Conservation (phyloP, 1,140 invertebrate species). For the Drosophila biarmipes region DNA sequence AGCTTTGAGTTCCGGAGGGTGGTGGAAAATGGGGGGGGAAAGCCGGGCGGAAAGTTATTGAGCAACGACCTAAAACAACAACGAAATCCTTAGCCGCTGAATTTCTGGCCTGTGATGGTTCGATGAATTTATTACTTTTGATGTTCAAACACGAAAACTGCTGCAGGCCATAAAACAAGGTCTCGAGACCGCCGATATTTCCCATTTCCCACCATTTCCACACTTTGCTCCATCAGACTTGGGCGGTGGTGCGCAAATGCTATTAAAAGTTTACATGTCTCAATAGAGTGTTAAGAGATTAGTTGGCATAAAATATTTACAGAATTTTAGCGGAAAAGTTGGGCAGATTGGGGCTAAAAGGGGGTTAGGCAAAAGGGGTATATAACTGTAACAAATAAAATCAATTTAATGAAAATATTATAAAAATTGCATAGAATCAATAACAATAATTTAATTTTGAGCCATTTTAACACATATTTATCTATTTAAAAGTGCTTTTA, state of each 20-base stretch:
- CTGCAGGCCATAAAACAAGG: constrained; percentile 80
- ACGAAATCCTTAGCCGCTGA: constrained; percentile 40
- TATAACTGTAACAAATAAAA: no score
- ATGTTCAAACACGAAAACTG: constrained; percentile 82
- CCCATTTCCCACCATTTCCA: background rate
- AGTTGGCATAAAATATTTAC: constrained; percentile 73
- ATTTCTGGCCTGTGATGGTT: constrained; percentile 58
- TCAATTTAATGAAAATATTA: no score
- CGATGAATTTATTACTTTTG: constrained; percentile 83
- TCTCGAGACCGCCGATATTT: constrained; percentile 28
- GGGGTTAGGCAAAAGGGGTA: background rate
- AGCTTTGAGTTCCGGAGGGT: background rate
- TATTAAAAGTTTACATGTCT: constrained; percentile 82
- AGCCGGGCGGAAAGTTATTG: constrained; percentile 26
- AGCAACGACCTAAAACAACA: constrained; percentile 67
- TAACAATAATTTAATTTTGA: no score
- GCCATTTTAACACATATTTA: no score
- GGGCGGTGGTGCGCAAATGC: constrained; percentile 63
- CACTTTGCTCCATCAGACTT: constrained; percentile 14
- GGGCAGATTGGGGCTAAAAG: background rate
- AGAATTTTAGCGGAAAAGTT: constrained; percentile 60
- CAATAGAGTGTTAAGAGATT: constrained; percentile 82
- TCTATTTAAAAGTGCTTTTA: no score
- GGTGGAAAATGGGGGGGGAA: background rate
- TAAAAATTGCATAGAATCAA: no score